Conservation (phyloP, 2,888 invertebrate species). For the Drosophila greeni region DNA sequence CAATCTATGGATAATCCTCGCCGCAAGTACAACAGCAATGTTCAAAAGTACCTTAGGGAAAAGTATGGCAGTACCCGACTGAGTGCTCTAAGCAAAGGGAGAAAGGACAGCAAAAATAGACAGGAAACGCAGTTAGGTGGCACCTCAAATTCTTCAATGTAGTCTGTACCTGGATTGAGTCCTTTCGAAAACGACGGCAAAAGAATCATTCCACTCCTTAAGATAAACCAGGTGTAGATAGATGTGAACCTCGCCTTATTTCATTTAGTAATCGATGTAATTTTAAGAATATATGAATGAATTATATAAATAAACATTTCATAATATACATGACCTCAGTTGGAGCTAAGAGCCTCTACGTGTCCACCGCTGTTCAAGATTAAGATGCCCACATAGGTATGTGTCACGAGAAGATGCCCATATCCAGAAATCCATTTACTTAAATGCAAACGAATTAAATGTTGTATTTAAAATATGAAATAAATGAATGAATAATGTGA, state of each 20-base stretch:
- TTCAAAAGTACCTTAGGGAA: constrained; percentile 45
- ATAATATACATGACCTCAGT: too few relatives aligned
- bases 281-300: constrained; percentile 11
- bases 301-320: background rate
- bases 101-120: background rate
- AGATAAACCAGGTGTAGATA: background rate
- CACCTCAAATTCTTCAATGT: background rate
- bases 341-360: too few relatives aligned
- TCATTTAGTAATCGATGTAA: constrained; percentile 12
- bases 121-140: background rate
- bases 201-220: background rate
- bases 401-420: background rate
- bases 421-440: background rate
- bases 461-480: constrained; percentile 20
- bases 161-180: background rate
- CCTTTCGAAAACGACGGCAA: background rate
- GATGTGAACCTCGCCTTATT: constrained; percentile 27
- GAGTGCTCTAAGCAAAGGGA: background rate
- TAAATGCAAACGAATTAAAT: constrained; percentile 13
- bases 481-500: constrained; percentile 1
- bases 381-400: background rate
- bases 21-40: constrained; percentile 45
- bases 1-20: too few relatives aligned
- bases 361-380: background rate
- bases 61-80: constrained; percentile 41